Evolutionary conservation across 64 coral and sea anemone genomes (phyloP).

Genomic region (Actinia tenebrosa): DNA sequence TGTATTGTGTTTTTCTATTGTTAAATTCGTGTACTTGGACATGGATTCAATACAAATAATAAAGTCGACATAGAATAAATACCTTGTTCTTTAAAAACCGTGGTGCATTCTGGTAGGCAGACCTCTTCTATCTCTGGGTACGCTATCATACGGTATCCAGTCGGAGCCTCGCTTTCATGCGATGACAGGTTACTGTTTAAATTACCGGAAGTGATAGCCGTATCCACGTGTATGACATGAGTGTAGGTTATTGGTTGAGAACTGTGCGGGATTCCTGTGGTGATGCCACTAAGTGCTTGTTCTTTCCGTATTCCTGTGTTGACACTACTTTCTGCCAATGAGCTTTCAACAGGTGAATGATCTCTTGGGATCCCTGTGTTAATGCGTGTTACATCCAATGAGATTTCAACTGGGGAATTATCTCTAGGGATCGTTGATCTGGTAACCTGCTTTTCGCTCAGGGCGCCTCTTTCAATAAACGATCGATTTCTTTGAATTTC

Average conservation of each 20-base stretch:
- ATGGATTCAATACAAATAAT: no score
- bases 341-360: neutral
- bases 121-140: neutral
- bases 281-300: neutral
- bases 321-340: neutral
- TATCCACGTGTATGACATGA: neutral
- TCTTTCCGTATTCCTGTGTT: neutral
- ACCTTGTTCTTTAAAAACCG: neutral
- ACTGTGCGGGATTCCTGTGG: neutral
- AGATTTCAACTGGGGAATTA: no score
- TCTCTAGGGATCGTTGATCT: no score
- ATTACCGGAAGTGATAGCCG: neutral
- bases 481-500: neutral
- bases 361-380: no score
- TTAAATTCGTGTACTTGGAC: no score
- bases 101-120: neutral
- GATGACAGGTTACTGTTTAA: neutral
- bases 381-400: no score
- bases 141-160: neutral
- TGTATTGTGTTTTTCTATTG: no score
- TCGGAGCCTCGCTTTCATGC: neutral
- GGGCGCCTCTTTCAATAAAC: no score
- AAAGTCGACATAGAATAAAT: neutral
- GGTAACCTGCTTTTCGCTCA: no score
- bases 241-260: neutral